Evolutionary conservation across 2,113 vertebrate genomes (phyloP).

Genomic region (Choloepus hoffmanni): DNA sequence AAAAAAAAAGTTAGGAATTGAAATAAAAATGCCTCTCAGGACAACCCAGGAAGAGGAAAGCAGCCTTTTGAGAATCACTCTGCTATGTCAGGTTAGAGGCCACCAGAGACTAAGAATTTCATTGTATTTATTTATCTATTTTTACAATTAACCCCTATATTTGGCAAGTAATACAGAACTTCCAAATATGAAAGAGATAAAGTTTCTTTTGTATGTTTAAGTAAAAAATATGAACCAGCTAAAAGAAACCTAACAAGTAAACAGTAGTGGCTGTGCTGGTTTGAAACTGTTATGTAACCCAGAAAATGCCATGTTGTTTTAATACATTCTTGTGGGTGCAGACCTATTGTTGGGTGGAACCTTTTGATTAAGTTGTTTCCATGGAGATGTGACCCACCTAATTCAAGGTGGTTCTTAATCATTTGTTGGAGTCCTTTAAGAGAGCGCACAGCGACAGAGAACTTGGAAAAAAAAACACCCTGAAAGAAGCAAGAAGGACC

Average conservation of each 20-base stretch:
- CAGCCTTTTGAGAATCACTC: background rate
- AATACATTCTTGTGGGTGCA: no score
- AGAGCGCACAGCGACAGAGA: no score
- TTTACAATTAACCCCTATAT: background rate
- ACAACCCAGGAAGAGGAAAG: background rate
- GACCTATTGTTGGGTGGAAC: no score
- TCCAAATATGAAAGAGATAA: background rate
- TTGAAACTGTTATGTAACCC: no score
- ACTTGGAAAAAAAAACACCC: no score
- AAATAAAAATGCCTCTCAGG: constrained; percentile 26
- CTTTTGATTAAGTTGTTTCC: no score
- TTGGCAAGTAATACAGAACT: background rate
- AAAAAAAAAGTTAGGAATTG: background rate
- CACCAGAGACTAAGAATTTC: background rate
- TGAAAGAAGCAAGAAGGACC: no score
- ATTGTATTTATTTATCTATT: background rate
- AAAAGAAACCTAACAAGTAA: constrained; percentile 15
- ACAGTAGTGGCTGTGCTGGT: background rate
- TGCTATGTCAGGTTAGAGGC: constrained; percentile 8
- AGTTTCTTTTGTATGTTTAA: background rate
- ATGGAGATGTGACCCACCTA: no score
- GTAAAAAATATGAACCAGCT: constrained; percentile 41
- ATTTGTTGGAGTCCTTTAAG: no score
- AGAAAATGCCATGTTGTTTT: no score
- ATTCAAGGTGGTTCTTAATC: no score